Base-by-base conservation (phyloP, 2,797 vertebrate species). In the Natrix natrix region DNA sequence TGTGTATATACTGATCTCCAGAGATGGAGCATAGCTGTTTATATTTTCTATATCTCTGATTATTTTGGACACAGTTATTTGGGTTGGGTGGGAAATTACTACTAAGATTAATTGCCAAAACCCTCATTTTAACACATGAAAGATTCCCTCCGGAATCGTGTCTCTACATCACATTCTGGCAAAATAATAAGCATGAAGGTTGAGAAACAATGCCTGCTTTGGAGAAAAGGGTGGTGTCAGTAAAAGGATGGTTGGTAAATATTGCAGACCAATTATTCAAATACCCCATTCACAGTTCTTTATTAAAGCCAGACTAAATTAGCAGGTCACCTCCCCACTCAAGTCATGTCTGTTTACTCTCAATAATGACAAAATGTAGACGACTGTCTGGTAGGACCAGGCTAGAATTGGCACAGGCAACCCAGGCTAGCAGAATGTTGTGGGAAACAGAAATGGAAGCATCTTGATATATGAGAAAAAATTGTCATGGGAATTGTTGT, bases 401-500 rank as follows among this genome's bases (percentile, higher is more conserved):
- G 95, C 95, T 96, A 96, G 96, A 96, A 96, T 96, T 97, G 97
- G 96, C 97, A 97, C 96, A 96, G 91, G 95, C 96, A 97, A 96
- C 96, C 96, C 96, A 97, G 96, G 96, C 97, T 95, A 96, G 96
- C 97, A 97, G 97, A 97, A 97, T 97, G 97, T 97, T 97, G 97
- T 97, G 97, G 97, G 97, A 97, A 97, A 96, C 96, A 95, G 96
- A 96, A 96, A 97, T 93, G 95, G 96, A 96, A 96, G 96, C 97
- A 97, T 97, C 96, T 96, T 97, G 97, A 97, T 97, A 97, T 97
- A 97, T 8, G 96, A 97, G 97, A 97, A 97, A 97, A 96, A 97
- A 97, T 97, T 97, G 97, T 97, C 97, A 96, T 97, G 97, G 97
- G 97, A 97, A 98, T 97, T 97, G 97, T 97, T 97, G 97, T 97